phyloP scores from a whole-genome alignment of 2,797 vertebrate species.

The Phrynocephalus guinanensis region DNA sequence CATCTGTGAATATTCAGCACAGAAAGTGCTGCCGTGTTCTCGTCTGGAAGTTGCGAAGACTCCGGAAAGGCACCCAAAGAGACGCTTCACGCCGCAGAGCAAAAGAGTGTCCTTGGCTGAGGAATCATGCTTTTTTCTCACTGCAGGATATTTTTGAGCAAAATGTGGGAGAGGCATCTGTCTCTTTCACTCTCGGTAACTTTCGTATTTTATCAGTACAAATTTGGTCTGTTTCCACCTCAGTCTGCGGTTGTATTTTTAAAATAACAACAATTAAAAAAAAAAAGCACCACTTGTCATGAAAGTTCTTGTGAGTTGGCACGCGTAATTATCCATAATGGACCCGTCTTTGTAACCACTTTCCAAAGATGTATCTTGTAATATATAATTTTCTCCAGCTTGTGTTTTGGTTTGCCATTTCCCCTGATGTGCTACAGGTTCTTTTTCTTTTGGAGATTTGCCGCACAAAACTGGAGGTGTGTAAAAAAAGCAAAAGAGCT shows the following conservation, averaged over 20 bases:
- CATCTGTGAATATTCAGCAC: not conserved
- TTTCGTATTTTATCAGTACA: not conserved
- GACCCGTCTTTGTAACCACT: not conserved
- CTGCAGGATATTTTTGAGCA: not conserved
- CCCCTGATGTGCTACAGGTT: not conserved
- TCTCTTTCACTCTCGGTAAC: not conserved
- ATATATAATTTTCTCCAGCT: not conserved
- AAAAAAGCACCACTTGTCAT: no score
- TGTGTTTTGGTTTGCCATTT: not conserved
- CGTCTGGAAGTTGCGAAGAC: not conserved
- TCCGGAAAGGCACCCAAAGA: not conserved
- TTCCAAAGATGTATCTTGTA: not conserved
- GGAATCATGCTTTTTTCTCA: not conserved
- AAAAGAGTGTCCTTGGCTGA: not conserved
- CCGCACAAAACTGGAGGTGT: no score
- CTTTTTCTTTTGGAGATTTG: no score
- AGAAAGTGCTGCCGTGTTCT: not conserved
- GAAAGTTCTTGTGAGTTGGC: not conserved
- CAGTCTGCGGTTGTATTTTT: not conserved
- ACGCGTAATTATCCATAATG: not conserved
- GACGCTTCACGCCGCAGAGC: not conserved
- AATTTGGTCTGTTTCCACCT: not conserved
- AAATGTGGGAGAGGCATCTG: not conserved
- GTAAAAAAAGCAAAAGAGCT: no score
- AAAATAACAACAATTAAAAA: no score